Evolutionary conservation across 2,888 invertebrate species (phyloP).

Genomic region (Odontocerum albicorne): DNA sequence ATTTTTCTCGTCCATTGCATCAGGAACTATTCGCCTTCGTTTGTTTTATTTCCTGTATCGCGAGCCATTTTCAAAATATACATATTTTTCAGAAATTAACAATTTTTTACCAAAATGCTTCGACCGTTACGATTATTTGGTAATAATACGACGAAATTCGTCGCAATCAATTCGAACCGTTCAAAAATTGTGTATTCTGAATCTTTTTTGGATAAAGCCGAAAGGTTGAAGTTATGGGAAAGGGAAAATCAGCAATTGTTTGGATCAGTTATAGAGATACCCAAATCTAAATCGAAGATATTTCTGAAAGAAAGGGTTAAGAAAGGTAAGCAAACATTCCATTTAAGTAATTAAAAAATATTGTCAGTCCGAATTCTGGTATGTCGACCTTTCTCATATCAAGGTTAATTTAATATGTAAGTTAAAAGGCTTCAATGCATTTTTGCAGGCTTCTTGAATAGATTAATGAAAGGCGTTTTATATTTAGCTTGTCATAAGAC

Average conservation of each 20-base stretch:
- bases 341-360: no score
- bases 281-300: slow-evolving; percentile 45
- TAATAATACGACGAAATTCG: slow-evolving; percentile 24
- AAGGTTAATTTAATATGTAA: slow-evolving; percentile 5
- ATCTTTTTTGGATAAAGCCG: slow-evolving; percentile 51
- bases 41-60: no score
- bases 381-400: slow-evolving; percentile 16
- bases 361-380: not conserved
- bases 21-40: no score
- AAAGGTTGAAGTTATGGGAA: slow-evolving; percentile 51
- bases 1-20: no score
- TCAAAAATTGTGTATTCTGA: slow-evolving; percentile 48
- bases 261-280: slow-evolving; percentile 53
- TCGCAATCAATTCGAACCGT: slow-evolving; percentile 42
- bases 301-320: slow-evolving; percentile 37
- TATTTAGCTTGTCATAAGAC: not conserved
- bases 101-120: slow-evolving; percentile 31
- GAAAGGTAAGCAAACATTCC: slow-evolving; percentile 28
- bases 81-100: no score
- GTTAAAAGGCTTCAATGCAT: slow-evolving; percentile 15
- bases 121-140: slow-evolving; percentile 24
- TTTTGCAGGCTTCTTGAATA: slow-evolving; percentile 1
- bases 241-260: slow-evolving; percentile 56
- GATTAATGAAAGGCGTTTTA: not conserved
- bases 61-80: no score